Base-by-base conservation (phyloP, 2,888 invertebrate species). In the Achlya flavicornis region DNA sequence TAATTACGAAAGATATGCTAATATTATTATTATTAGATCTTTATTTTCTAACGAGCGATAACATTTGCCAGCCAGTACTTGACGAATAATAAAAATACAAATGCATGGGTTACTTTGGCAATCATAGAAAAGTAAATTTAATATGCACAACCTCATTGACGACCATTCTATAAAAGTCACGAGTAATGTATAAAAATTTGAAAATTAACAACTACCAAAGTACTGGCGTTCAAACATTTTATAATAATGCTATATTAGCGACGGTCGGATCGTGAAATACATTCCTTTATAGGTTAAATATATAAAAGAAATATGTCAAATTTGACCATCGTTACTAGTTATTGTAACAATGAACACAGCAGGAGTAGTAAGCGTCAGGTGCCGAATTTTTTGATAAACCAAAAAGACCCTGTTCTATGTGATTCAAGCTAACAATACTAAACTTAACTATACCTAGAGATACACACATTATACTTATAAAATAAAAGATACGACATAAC, bases 51-150 rank as follows among this genome's bases (percentile, higher is more conserved):
- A 79, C 70, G 67, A 2, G 75, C 66, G 66, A 78, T 72, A 57
- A 72, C 63, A 79, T 84, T 85, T 83, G 83, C 75, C 71, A 75
- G 87, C 88, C 91, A 91, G 91, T 88, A 91, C 86, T 75, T 66
- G 6, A 33, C 14, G 16, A 62, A 64, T 77, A 68, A 79, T 81
- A 85, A 84, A 77, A 86, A 85, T 84, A 89, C 80, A 91, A 92
- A 91, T 92, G 89, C 91, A 88, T 76, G 80, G 26, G 81, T 65
- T 78, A 85, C 92, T 93, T 92, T 92, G 93, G 92, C 89, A 88
- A 89, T 83, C 80, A 81, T 77, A 53, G 53, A 79, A 85, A 78
- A 76, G 72, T 72, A 78, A 68, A 75, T 76, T 72, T 74, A 77
- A 67, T 74, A 82, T 73, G 68, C 78, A 83, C 84, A 86, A 88